Evolutionary conservation across 2,113 vertebrate genomes (phyloP), one percentile per base, ranked within the genome.

Genomic region (Micromys minutus): DNA sequence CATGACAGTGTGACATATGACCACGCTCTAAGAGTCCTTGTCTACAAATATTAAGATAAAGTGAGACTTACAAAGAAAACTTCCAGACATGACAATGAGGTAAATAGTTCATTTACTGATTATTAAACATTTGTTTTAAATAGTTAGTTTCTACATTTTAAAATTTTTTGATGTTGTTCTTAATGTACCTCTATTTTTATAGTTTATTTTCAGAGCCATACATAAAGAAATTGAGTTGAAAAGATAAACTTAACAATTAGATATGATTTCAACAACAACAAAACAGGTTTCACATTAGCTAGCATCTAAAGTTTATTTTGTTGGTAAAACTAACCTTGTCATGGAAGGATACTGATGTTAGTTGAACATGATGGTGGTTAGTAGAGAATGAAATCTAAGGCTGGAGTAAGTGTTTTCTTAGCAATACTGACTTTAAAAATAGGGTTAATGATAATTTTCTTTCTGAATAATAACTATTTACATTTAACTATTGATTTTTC

Each of bases 231-330:
- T 6, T 86, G 22, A 91, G 9, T 93, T 72, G n/a, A 39, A 91
- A 95, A 63, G 45, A 71, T 76, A 1, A 45, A 75, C 79, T 95
- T 71, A 88, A 77, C 39, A 71, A 86, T 11, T 31, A 59, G 76
- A 63, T 63, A 81, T 16, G 39, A 89, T 88, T 57, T 91, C 67
- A 85, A 47, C 50, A 87, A 52, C 72, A 86, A 76, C 71, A 94
- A 31, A 89, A 75, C 55, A 74, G 84, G 67, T 91, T 94, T 80
- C 36, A 39, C 0, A 89, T 87, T 83, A 89, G 65, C 79, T 67
- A 81, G n/a, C 75, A 63, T 71, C 71, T 76, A 34, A 85, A 57
- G n/a, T 80, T 90, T 96, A 47, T 93, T 91, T 85, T 92, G 47
- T 74, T 61, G 71, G 52, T 71, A 83, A 89, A 81, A 84, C 21